Conservation (phyloP, 2,113 vertebrate genomes). For the Sinocyclocheilus anshuiensis region DNA sequence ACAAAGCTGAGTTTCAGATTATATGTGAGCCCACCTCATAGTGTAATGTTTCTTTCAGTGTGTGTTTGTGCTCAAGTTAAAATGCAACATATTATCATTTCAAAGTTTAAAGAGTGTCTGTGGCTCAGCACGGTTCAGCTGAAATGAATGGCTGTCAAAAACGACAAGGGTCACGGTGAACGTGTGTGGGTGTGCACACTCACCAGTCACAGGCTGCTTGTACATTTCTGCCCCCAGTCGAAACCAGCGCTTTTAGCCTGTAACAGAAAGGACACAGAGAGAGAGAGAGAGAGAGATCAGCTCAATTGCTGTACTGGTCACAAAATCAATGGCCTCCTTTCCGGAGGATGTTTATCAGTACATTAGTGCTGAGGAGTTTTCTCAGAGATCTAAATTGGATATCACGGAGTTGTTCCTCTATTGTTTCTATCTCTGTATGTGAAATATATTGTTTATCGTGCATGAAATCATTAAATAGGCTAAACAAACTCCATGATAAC, state of each 20-base stretch:
- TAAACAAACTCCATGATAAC: constrained; percentile 6
- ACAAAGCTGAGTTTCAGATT: neutral
- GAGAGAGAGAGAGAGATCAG: constrained; percentile 44
- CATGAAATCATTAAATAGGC: neutral
- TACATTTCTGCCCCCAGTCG: constrained; percentile 93
- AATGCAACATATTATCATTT: constrained; percentile 7
- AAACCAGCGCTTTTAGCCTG: constrained; percentile 94
- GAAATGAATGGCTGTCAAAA: constrained; percentile 30
- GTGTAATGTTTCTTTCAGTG: neutral
- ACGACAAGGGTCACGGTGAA: neutral
- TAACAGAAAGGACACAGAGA: constrained; percentile 27
- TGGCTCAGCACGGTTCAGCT: neutral
- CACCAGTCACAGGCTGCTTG: constrained; percentile 99
- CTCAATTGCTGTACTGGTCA: constrained; percentile 55
- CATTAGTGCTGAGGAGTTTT: constrained; percentile 41
- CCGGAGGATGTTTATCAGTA: constrained; percentile 62
- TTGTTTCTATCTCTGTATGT: neutral
- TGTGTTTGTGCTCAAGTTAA: neutral
- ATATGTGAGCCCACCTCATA: neutral
- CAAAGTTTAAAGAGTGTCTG: neutral
- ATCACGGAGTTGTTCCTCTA: neutral
- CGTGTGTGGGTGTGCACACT: constrained; percentile 69
- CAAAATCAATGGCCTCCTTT: constrained; percentile 71
- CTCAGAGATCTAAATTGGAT: constrained; percentile 42
- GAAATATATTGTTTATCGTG: constrained; percentile 16